phyloP scores from a whole-genome alignment of 2,888 invertebrate species.

The Tenthredo notha region DNA sequence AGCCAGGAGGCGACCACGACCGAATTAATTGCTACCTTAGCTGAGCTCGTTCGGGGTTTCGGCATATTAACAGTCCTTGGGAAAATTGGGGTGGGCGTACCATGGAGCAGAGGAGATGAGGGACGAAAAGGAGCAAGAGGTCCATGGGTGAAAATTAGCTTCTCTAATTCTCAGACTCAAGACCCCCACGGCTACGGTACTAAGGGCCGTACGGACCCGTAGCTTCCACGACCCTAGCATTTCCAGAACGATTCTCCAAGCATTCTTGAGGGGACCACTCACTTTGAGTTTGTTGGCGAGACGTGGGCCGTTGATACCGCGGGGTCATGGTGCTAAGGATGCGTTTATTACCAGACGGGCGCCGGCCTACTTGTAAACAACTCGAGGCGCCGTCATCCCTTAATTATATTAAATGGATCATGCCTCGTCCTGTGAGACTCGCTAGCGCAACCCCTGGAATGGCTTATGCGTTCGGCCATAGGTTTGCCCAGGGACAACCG shows the following conservation, averaged over 20 bases:
- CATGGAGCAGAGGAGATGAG: background rate
- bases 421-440: slow-evolving; percentile 31
- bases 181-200: slow-evolving; percentile 35
- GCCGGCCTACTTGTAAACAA: slow-evolving; percentile 54
- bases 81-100: slow-evolving; percentile 2
- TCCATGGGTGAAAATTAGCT: slow-evolving; percentile 59
- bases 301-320: slow-evolving; percentile 10
- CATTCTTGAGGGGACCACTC: slow-evolving; percentile 54
- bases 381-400: slow-evolving; percentile 43
- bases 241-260: slow-evolving; percentile 43
- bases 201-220: slow-evolving; percentile 28
- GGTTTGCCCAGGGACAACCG: slow-evolving; percentile 25
- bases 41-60: slow-evolving; percentile 48
- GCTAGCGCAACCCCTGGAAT: slow-evolving; percentile 39
- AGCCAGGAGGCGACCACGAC: slow-evolving; percentile 35
- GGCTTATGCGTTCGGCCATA: slow-evolving; percentile 8
- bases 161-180: slow-evolving; percentile 59
- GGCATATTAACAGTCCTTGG: slow-evolving; percentile 47
- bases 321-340: slow-evolving; percentile 36
- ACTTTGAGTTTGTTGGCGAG: slow-evolving; percentile 43
- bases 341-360: slow-evolving; percentile 50
- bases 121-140: background rate
- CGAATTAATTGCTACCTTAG: slow-evolving; percentile 49
- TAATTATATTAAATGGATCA: slow-evolving; percentile 48
- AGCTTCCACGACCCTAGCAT: slow-evolving; percentile 18